Evolutionary conservation across 2,113 vertebrate genomes (phyloP).

Genomic region (Microtus richardsoni): DNA sequence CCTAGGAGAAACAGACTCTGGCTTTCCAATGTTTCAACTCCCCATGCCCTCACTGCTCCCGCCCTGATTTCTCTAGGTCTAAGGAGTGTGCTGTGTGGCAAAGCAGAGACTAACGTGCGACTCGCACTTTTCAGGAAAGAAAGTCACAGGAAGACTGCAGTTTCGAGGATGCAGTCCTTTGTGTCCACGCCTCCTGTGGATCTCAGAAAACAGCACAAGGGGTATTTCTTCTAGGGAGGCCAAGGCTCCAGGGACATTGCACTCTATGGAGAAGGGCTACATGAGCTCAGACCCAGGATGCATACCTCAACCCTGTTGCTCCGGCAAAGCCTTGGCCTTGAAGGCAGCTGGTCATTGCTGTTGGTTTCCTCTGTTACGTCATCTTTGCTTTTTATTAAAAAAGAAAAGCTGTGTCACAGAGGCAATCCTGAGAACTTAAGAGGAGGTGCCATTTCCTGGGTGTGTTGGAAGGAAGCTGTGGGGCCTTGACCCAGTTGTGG

Average conservation of each 20-base stretch:
- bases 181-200: neutral
- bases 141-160: neutral
- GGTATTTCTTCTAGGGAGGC: neutral
- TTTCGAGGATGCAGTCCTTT: neutral
- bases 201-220: neutral
- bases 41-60: neutral
- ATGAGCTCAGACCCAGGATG: neutral
- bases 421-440: conserved; percentile 2
- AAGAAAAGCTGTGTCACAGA: neutral
- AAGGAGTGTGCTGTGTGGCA: neutral
- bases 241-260: neutral
- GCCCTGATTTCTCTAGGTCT: neutral
- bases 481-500: neutral
- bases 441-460: neutral
- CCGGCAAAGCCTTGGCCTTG: neutral
- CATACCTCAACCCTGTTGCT: neutral
- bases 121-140: rapidly evolving
- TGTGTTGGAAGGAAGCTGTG: neutral
- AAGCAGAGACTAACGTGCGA: rapidly evolving
- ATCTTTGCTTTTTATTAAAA: neutral
- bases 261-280: neutral
- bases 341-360: neutral
- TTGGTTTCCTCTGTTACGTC: neutral
- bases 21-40: neutral
- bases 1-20: neutral